phyloP scores from a whole-genome alignment of 2,113 vertebrate genomes.

The Channa maculata region DNA sequence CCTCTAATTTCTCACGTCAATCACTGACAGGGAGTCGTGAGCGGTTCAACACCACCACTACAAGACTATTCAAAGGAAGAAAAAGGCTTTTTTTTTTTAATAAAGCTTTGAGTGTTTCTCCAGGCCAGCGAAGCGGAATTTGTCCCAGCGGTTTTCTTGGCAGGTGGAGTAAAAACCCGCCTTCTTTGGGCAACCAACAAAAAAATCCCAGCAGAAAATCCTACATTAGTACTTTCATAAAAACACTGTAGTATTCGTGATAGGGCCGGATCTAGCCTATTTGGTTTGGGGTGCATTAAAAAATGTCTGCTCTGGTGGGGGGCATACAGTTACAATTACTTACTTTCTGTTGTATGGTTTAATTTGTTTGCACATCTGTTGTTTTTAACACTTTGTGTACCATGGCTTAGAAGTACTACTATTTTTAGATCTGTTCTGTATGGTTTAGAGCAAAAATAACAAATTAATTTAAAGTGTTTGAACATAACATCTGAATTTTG shows the following conservation, averaged over 20 bases:
- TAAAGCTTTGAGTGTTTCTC: constrained; percentile 59
- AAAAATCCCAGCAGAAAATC: constrained; percentile 12
- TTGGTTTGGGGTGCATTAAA: too few species aligned
- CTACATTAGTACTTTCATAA: neutral
- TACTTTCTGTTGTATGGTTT: too few species aligned
- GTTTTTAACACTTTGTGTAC: too few species aligned
- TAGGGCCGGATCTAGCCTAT: too few species aligned
- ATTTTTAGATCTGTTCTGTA: too few species aligned
- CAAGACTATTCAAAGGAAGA: neutral
- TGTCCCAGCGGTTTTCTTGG: constrained; percentile 51
- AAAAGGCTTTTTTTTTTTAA: neutral
- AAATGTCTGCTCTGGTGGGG: too few species aligned
- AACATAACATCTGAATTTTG: too few species aligned
- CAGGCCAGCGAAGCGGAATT: constrained; percentile 53
- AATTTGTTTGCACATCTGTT: too few species aligned
- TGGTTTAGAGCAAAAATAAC: too few species aligned
- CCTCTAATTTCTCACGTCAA: constrained; percentile 50
- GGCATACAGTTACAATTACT: too few species aligned
- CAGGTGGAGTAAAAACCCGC: constrained; percentile 59
- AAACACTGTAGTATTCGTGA: neutral
- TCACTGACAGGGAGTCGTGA: neutral
- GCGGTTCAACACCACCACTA: neutral
- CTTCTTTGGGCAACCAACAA: constrained; percentile 22
- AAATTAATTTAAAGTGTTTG: too few species aligned
- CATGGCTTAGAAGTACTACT: too few species aligned